Percentiles rank a stretch among this genome's conserved stretches.
phyloP scores from a whole-genome alignment of 2,888 invertebrate genomes.

The Campopleginae sp. region DNA sequence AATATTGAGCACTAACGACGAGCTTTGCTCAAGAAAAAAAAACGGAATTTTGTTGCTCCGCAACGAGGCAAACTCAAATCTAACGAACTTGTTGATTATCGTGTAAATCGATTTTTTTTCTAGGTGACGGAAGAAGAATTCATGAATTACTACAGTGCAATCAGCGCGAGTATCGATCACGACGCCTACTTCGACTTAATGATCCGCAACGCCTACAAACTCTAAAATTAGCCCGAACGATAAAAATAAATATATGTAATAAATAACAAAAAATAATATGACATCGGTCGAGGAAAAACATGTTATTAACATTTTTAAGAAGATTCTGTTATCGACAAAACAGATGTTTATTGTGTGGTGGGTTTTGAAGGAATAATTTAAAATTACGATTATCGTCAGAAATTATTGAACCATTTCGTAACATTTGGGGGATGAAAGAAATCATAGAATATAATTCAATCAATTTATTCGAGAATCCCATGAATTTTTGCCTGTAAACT shows the following conservation, averaged over 20 bases:
- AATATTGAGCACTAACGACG: too few species aligned
- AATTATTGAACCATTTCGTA: neutral
- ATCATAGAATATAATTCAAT: neutral
- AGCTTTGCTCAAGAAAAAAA: too few species aligned
- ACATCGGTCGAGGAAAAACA: neutral
- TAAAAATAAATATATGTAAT: neutral
- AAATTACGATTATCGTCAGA: neutral
- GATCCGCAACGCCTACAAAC: conserved; percentile 96
- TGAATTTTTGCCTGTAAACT: neutral
- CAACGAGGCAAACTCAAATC: too few species aligned
- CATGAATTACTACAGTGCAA: conserved; percentile 95
- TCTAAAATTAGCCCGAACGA: conserved; percentile 85
- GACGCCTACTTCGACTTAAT: conserved; percentile 98
- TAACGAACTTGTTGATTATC: neutral
- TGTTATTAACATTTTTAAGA: neutral
- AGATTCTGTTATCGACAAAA: neutral
- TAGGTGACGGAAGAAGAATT: conserved; percentile 98
- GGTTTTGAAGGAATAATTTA: neutral
- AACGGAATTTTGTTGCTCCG: too few species aligned
- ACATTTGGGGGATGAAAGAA: neutral
- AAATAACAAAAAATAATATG: neutral
- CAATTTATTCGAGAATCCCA: neutral
- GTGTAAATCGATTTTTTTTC: conserved; percentile 73
- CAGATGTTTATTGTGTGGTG: neutral
- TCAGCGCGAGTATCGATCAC: conserved; percentile 97